phyloP scores from a whole-genome alignment of 2,113 vertebrate genomes.

The Corythoichthys haematopterus region DNA sequence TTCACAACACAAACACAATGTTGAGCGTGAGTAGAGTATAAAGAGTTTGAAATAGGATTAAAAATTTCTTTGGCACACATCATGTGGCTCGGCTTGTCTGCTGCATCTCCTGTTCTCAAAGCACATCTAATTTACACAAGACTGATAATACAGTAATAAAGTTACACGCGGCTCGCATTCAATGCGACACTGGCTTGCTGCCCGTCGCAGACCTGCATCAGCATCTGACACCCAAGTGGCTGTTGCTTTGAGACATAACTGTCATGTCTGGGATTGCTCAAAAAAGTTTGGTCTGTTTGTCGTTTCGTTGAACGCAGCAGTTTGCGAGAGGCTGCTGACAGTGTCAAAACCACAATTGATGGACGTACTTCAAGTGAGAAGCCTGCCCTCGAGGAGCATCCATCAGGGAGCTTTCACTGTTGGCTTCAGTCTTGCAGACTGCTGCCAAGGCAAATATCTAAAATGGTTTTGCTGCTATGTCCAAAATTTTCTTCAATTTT shows the following conservation, averaged over 20 bases:
- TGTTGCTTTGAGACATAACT: constrained; percentile 12
- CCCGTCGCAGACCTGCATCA: constrained; percentile 17
- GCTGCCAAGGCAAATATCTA: background rate
- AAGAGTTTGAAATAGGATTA: background rate
- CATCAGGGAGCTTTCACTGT: constrained; percentile 6
- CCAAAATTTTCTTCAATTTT: too few species aligned
- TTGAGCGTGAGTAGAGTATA: background rate
- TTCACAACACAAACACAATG: background rate
- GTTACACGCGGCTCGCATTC: constrained; percentile 42
- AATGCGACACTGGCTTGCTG: constrained; percentile 37
- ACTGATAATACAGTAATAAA: constrained; percentile 44
- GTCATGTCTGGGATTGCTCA: constrained; percentile 12
- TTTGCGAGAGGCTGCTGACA: constrained; percentile 36
- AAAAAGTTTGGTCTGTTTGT: constrained; percentile 24
- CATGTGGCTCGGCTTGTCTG: constrained; percentile 3
- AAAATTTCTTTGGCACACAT: background rate
- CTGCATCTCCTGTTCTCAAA: constrained; percentile 59
- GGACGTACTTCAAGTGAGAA: constrained; percentile 7
- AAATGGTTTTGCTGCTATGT: background rate
- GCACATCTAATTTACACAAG: constrained; percentile 65
- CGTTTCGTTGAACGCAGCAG: constrained; percentile 25
- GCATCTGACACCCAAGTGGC: constrained; percentile 10
- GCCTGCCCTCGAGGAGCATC: constrained; percentile 29
- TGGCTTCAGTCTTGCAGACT: background rate
- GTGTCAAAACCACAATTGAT: constrained; percentile 30